Conservation (phyloP, 2,888 invertebrate species). For the Caradrina clavipalpis region DNA sequence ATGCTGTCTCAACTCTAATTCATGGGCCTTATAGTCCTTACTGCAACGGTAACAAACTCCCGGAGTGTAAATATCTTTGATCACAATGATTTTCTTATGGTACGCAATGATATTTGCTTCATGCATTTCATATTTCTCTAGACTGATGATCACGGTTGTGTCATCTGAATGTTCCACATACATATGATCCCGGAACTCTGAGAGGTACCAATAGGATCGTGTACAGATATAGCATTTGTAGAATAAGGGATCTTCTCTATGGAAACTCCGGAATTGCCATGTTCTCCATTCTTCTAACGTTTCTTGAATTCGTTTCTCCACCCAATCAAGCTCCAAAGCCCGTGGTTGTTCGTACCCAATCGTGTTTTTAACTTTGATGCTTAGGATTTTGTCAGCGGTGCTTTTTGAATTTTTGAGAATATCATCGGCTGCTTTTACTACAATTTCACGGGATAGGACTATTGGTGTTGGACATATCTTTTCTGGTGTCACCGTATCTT, state of each 20-base stretch:
- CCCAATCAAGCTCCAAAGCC: accelerated
- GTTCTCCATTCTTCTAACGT: slow-evolving; percentile 61
- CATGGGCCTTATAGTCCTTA: slow-evolving; percentile 41
- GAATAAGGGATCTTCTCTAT: slow-evolving; percentile 65
- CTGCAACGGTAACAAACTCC: slow-evolving; percentile 73
- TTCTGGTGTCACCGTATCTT: neutral
- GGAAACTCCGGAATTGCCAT: slow-evolving; percentile 50
- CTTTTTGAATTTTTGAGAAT: slow-evolving; percentile 4
- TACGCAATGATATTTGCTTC: slow-evolving; percentile 69
- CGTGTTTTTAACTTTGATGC: slow-evolving; percentile 16
- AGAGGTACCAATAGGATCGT: slow-evolving; percentile 74
- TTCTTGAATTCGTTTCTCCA: slow-evolving; percentile 57
- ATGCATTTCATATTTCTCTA: slow-evolving; percentile 46
- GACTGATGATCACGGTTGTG: accelerated
- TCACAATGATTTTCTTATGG: accelerated
- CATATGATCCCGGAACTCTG: slow-evolving; percentile 72
- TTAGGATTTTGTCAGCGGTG: slow-evolving; percentile 24
- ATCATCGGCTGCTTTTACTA: neutral
- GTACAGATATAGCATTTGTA: slow-evolving; percentile 79
- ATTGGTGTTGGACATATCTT: neutral
- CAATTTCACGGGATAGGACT: neutral
- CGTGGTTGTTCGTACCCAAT: neutral
- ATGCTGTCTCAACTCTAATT: accelerated
- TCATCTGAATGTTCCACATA: slow-evolving; percentile 30
- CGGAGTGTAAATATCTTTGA: slow-evolving; percentile 43